Evolutionary conservation across 2,113 vertebrate genomes (phyloP).

Genomic region (Calidris pugnax): DNA sequence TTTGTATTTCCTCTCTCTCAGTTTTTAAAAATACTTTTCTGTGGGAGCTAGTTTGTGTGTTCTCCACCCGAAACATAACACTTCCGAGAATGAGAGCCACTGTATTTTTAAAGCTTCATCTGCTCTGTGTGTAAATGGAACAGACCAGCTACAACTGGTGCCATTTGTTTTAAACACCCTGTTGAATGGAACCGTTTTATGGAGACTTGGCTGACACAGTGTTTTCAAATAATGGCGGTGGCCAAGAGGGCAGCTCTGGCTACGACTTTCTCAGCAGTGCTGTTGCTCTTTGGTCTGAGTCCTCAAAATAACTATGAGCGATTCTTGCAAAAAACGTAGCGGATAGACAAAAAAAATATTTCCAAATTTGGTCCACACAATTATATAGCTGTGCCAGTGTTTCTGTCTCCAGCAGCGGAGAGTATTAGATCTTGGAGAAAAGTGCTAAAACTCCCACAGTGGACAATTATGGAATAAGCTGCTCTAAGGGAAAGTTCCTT

Average conservation of each 20-base stretch:
- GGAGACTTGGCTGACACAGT: background rate
- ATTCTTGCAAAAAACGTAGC: background rate
- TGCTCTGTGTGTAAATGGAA: background rate
- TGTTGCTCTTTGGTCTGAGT: background rate
- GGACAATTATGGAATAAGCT: conserved; percentile 63
- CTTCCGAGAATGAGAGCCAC: background rate
- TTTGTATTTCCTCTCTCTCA: background rate
- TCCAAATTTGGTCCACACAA: background rate
- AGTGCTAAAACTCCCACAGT: conserved; percentile 54
- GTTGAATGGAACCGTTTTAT: background rate
- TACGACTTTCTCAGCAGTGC: background rate
- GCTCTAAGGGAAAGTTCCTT: conserved; percentile 18
- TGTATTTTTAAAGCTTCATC: background rate
- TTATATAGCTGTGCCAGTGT: background rate
- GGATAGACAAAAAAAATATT: background rate
- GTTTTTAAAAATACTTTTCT: background rate
- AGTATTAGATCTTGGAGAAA: conserved; percentile 39
- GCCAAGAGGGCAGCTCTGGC: background rate
- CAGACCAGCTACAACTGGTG: background rate
- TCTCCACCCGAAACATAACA: background rate
- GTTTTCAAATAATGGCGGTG: background rate
- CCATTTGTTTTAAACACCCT: background rate
- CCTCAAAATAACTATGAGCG: background rate
- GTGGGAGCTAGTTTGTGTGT: background rate
- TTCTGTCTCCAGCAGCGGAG: conserved; percentile 49